Conservation (phyloP, 2,797 vertebrate genomes). For the Chelidonichthys spinosus region DNA sequence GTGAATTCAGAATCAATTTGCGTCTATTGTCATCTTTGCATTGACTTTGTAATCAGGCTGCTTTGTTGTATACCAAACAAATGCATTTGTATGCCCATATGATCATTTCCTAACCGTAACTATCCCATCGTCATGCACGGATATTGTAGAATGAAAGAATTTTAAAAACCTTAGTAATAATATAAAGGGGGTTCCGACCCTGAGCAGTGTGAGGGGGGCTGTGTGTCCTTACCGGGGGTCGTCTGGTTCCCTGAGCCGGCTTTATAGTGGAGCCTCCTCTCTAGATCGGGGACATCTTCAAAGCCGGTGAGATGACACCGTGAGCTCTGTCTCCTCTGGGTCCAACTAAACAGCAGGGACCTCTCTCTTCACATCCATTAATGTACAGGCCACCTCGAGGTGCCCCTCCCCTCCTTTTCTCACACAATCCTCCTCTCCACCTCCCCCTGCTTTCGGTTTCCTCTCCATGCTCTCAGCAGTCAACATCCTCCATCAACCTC, state of each 20-base stretch:
- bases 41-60: too few species aligned
- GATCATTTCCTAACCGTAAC: too few species aligned
- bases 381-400: conserved; percentile 67
- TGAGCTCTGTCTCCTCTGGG: conserved; percentile 51
- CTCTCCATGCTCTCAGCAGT: conserved; percentile 75
- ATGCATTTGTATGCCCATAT: too few species aligned
- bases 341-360: conserved; percentile 69
- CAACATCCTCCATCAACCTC: conserved; percentile 79
- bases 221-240: conserved; percentile 11
- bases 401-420: conserved; percentile 34
- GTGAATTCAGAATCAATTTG: too few species aligned
- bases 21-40: too few species aligned
- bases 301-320: conserved; percentile 84
- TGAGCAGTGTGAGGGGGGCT: conserved; percentile 2
- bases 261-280: conserved; percentile 62
- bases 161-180: too few species aligned
- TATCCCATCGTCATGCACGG: neutral
- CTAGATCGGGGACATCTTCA: conserved; percentile 84
- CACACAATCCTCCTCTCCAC: conserved; percentile 32
- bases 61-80: too few species aligned
- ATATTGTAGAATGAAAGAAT: neutral
- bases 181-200: too few species aligned
- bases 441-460: conserved; percentile 71
- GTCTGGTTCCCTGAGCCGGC: conserved; percentile 42
- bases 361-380: conserved; percentile 57